Conservation (phyloP, 2,797 vertebrate species). For the Poecilia velifera region DNA sequence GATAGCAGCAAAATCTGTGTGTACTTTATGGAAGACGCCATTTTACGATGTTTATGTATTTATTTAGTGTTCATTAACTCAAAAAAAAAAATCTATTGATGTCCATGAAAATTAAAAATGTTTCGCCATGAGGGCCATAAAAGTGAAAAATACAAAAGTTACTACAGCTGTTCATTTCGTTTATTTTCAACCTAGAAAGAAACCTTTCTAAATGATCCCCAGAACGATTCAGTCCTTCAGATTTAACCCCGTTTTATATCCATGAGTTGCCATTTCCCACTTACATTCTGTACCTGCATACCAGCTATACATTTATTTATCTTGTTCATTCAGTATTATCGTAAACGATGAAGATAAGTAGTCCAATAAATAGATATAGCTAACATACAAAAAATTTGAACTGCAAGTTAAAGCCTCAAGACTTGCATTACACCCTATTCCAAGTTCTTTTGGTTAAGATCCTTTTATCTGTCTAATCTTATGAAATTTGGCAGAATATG, state of each 20-base stretch:
- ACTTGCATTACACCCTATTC: neutral
- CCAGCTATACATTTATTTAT: neutral
- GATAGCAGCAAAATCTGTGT: neutral
- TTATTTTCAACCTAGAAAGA: neutral
- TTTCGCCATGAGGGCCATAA: neutral
- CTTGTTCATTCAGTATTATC: neutral
- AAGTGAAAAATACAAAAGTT: neutral
- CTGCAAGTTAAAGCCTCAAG: neutral
- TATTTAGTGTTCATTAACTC: neutral
- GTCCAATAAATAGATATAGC: neutral
- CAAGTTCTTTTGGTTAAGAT: neutral
- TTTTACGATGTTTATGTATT: neutral
- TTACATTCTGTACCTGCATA: neutral
- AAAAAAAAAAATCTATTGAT: neutral
- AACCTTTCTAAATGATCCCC: neutral
- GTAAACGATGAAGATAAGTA: neutral
- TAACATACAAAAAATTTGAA: neutral
- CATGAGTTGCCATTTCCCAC: neutral
- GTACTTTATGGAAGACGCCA: too few species aligned
- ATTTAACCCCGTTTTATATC: neutral
- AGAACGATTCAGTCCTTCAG: neutral
- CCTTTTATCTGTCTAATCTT: neutral
- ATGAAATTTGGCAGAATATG: neutral
- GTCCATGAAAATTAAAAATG: neutral
- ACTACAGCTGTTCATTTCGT: neutral